Evolutionary conservation across 1,140 invertebrate genomes (phyloP), one percentile per base, ranked within the genome.

Genomic region (Listronotus oregonensis): DNA sequence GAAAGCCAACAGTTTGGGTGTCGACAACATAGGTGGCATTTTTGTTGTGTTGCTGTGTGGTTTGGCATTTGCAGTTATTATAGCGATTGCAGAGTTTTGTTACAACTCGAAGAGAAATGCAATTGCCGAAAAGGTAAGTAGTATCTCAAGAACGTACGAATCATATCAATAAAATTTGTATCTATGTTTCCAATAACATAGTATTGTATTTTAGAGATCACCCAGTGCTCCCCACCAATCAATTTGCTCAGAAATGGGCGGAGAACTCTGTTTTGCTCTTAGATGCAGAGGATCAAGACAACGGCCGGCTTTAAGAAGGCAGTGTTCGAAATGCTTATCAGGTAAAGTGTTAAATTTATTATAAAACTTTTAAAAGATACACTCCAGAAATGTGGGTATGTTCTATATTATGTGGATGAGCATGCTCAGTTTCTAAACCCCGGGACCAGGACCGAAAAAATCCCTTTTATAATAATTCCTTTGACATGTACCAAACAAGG

Each of bases 1-100:
- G 46, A 90, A 90, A 77, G 90, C 90, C 1, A 90, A 87, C 72
- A 86, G 90, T 56, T 81, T 97, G 17, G 94, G 93, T 6, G 89
- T 97, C 47, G 91, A 93, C 69, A 96, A 96, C 78, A 92, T 95
- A 79, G 87, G 95, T 43, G 96, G 96, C 34, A 91, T 98, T 6
- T 98, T 98, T 49, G 73, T 75, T 0, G 71, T 75, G 8, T 44
- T 75, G 34, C 11, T 37, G 34, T 37, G 34, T 37, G 34, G 34
- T 2, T 12, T 37, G 34, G 34, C 34, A 37, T 37, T 37, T 37
- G 34, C 34, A 12, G 34, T 37, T 37, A 37, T 37, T 37, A 37
- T 37, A 37, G 34, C 34, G 11, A 37, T 37, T 10, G 34, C 34
- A 37, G 34, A 94, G 79, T 93, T 94, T 77, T 90, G 90, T 70